These are phyloP conservation scores for Tolypeutes matacus DNA, from an alignment of 2,797 vertebrate genomes.

Conservation along the genomic window DNA sequence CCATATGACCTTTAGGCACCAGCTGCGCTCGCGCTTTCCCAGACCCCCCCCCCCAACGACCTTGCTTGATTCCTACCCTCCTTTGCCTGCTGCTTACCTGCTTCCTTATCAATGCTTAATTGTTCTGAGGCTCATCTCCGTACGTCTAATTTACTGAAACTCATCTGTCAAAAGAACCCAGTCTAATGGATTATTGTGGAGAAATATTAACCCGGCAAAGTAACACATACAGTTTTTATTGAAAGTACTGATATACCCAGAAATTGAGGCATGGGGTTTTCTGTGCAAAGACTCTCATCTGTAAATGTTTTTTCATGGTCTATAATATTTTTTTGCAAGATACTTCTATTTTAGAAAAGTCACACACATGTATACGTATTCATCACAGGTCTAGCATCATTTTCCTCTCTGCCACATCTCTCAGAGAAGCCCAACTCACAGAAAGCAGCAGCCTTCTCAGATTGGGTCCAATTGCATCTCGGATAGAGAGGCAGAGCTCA, in stretches of 20 bases:
- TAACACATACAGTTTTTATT: constrained; percentile 33
- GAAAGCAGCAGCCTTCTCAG: not conserved
- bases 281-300: not conserved
- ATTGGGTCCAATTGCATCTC: not conserved
- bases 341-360: not conserved
- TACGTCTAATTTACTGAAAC: not conserved
- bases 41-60: accelerated
- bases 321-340: not conserved
- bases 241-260: not conserved
- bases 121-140: not conserved
- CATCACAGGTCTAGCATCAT: not conserved
- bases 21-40: accelerated
- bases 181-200: not conserved
- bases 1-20: not conserved
- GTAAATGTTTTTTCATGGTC: constrained; percentile 7
- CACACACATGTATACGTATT: not conserved
- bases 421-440: not conserved
- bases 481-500: not conserved
- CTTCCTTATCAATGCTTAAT: not conserved
- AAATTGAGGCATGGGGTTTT: not conserved
- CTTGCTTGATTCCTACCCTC: not conserved
- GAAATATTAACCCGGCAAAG: constrained; percentile 33
- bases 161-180: not conserved
- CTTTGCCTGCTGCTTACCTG: not conserved
- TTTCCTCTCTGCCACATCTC: not conserved